These are phyloP conservation scores for Crypturellus undulatus DNA, from an alignment of 2,113 vertebrate genomes.

Conservation along the genomic window DNA sequence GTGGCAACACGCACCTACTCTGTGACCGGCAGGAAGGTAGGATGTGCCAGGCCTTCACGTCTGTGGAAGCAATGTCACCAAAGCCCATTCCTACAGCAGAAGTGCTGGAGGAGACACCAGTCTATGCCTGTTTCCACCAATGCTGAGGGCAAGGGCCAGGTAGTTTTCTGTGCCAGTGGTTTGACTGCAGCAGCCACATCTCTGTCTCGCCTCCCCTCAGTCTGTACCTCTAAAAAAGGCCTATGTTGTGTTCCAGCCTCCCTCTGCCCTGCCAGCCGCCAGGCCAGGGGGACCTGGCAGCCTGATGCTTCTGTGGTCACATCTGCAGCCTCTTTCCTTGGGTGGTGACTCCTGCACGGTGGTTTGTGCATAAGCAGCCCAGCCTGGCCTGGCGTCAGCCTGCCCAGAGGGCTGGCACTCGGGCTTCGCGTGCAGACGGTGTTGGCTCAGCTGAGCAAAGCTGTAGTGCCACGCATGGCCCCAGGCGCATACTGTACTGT, in stretches of 20 bases:
- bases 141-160: not conserved
- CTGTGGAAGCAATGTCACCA: no score
- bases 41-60: no score
- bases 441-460: not conserved
- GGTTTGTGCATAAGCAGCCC: not conserved
- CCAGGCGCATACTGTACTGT: not conserved
- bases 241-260: not conserved
- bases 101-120: not conserved
- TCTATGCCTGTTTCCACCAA: not conserved
- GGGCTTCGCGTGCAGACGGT: not conserved
- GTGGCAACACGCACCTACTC: no score
- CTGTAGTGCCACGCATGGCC: not conserved
- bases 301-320: not conserved
- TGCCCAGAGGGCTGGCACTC: not conserved
- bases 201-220: not conserved
- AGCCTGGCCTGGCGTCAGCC: not conserved
- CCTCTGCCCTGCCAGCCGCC: not conserved
- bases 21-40: no score
- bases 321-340: not conserved
- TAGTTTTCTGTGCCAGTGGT: not conserved
- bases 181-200: not conserved
- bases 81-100: no score
- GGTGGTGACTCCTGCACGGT: rapidly evolving
- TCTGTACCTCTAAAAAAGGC: not conserved
- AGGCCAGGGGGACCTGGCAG: not conserved